Evolutionary conservation across 2,888 invertebrate genomes (phyloP), one percentile per base, ranked within the genome.

Genomic region (Ametastegia equiseti): DNA sequence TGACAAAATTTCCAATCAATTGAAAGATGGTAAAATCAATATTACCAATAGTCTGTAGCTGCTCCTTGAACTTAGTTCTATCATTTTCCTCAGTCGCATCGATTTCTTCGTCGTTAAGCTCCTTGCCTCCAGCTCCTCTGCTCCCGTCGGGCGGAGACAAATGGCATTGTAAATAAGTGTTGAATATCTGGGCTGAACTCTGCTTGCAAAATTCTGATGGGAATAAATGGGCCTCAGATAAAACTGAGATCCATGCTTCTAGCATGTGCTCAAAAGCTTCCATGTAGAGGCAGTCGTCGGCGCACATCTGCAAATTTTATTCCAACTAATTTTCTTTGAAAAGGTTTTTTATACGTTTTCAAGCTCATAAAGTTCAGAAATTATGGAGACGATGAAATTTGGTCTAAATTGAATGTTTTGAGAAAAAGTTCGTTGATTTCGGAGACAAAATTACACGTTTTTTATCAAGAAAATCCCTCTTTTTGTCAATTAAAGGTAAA

Each of bases 141-240:
- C 92, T 92, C 36, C 96, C 98, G 89, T 97, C 96, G 0, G 98
- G 98, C 0, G 97, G 95, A 7, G 96, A 95, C 83, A 98, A 92
- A 90, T 97, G 96, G 87, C 95, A 95, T 87, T 96, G 95, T 67
- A 98, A 91, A 89, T 97, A 98, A 2, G 95, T 95, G 90, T 96
- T 96, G 89, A 97, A 97, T 83, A 97, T 94, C 90, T 94, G 92
- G 13, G 91, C 90, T 6, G 92, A 92, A 79, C 92, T 91, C 69
- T 91, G 87, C 79, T 89, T 84, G 45, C 89, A 86, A 83, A 92
- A 90, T 75, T 92, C 92, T 19, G 88, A 86, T 15, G 93, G 92
- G 81, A 92, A 91, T 77, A 90, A 84, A 39, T 91, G 91, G 15
- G 90, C 87, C 47, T 93, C 92, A 63, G 91, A 92, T 13, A 95